phyloP scores from a whole-genome alignment of 2,888 invertebrate species.

The Psylliodes chrysocephalus region DNA sequence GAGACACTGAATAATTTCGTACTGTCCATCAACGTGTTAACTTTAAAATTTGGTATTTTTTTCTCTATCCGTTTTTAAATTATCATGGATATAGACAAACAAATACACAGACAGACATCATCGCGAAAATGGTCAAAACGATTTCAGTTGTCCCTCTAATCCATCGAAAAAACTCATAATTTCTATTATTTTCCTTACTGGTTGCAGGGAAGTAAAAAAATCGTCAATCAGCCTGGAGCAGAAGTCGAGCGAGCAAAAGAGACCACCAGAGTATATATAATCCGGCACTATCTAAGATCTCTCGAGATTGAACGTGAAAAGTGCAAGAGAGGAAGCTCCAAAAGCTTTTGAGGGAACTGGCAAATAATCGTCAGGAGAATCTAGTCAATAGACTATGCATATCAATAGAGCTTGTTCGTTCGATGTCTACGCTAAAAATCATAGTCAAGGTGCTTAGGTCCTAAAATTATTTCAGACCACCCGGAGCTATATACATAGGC shows the following conservation, averaged over 20 bases:
- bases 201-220: neutral
- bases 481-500: no score
- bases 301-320: constrained; percentile 38
- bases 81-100: no score
- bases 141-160: no score
- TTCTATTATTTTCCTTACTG: no score
- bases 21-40: no score
- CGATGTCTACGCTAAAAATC: constrained; percentile 33
- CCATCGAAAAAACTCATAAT: no score
- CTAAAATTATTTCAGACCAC: constrained; percentile 6
- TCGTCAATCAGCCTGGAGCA: neutral
- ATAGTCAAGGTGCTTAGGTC: constrained; percentile 2
- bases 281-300: constrained; percentile 46
- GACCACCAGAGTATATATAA: constrained; percentile 51
- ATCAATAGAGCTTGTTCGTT: constrained; percentile 56
- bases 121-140: no score
- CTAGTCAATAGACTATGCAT: constrained; percentile 57
- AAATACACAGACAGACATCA: no score
- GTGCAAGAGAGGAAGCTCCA: constrained; percentile 32
- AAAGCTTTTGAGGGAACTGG: constrained; percentile 41
- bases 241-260: constrained; percentile 15
- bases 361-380: constrained; percentile 41
- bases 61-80: no score
- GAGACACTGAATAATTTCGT: no score
- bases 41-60: no score